Evolutionary conservation across 2,888 invertebrate species (phyloP), one percentile per base, ranked within the genome.

Genomic region (Drosophila anceps): DNA sequence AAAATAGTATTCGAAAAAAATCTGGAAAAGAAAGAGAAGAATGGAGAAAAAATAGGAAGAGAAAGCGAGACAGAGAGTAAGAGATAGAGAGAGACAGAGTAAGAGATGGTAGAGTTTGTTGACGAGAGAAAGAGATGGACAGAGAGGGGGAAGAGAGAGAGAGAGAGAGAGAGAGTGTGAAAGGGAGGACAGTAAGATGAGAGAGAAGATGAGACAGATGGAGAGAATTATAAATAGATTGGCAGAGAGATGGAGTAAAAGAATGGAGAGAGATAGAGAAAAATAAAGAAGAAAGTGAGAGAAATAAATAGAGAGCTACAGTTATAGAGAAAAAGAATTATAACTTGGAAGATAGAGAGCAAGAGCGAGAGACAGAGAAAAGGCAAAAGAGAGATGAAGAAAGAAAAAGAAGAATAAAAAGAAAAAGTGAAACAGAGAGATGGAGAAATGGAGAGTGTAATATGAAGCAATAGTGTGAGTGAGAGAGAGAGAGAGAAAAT

Each of bases 1-100:
- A n/a, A 29, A 48, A 48, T 29, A n/a, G 29, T 29, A 10, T 48
- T 46, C 46, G 4, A 48, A n/a, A n/a, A n/a, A 29, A 48, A 48
- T 27, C 24, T 44, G 44, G 24, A 24, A 43, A 43, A 13, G 31
- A 8, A 1, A 31, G 8, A 9, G 9, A 31, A 6, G 6, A 31
- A 31, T 1, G 6, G 31, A 31, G 31, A 31, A 2, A 31, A 24
- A 4, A 24, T 2, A 24, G 24, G 4, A 24, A 8, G 29, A 31
- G 29, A 31, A 7, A 7, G 29, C 5, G 35, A 13, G 13, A 0
- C 4, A 35, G 12, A 35, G 35, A 35, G 13, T 13, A 12, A 5
- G 13, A 3, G 13, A 35, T 13, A 35, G 5, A 13, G 20, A 41
- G 10, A 20, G 41, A 41, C 10, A 20, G 3, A 41, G 10, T n/a